Conservation (phyloP, 2,113 vertebrate species). For the Callithrix jacchus region DNA sequence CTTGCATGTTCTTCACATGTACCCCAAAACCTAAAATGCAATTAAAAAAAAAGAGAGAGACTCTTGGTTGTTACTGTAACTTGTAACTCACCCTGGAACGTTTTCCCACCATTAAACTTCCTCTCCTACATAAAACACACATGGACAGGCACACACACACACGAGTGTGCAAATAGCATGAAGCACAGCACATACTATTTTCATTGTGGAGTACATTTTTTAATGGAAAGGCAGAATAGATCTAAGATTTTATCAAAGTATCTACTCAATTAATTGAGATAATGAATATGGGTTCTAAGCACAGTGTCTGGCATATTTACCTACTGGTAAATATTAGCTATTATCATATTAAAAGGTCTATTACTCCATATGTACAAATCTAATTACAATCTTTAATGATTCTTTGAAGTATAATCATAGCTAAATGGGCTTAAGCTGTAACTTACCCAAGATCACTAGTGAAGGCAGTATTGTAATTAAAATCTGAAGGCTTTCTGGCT, state of each 20-base stretch:
- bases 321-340: neutral
- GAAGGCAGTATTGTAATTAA: neutral
- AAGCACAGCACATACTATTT: neutral
- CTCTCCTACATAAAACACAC: neutral
- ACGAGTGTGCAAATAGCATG: neutral
- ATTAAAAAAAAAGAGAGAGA: neutral
- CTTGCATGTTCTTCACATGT: too few relatives aligned
- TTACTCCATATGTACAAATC: neutral
- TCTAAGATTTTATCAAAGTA: neutral
- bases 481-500: neutral
- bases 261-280: neutral
- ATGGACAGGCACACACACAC: accelerated
- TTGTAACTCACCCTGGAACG: neutral
- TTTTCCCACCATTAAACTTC: neutral
- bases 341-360: neutral
- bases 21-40: too few relatives aligned
- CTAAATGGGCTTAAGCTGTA: neutral
- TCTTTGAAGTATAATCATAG: neutral
- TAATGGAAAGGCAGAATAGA: neutral
- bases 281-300: neutral
- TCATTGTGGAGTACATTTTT: neutral
- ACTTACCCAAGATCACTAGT: neutral
- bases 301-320: too few relatives aligned
- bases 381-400: neutral
- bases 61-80: neutral